Evolutionary conservation across 2,797 vertebrate species (phyloP), one percentile per base, ranked within the genome.

Genomic region (Erethizon dorsatum): DNA sequence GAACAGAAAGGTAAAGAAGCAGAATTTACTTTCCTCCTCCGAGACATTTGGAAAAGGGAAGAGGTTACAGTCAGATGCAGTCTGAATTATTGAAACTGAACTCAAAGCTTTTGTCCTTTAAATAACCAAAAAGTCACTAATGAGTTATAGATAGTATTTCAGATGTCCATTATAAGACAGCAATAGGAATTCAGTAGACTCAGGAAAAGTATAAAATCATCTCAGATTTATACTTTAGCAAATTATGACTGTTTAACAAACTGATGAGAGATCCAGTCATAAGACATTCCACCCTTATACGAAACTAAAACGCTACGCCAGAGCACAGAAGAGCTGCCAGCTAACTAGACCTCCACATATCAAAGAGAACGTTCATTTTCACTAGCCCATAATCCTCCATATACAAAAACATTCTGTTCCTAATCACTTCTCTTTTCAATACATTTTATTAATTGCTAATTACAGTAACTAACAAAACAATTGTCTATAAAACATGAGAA

Each of bases 361-460:
- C 77, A 83, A 96, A 94, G 22, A 67, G 73, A 96, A 86, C 56
- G 47, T 24, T 52, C 57, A 79, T 41, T 22, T 69, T 80, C 71
- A 20, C 6, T 83, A 69, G 6, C 78, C 52, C n/a, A 26, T 79
- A 92, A 90, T 47, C 73, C 56, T 65, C 54, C 88, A 78, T 2
- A 84, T 33, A 77, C 5, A 78, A 94, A 82, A 89, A 17, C 9
- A 86, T 88, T 79, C 41, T 65, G 13, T n/a, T 79, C 33, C 28
- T 52, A 78, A 80, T 26, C 22, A 77, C 17, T 45, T 90, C 11
- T 61, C 24, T 84, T 92, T 78, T 71, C 20, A 85, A 3, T 47
- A 94, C 37, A 11, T 87, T 88, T 86, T 71, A 61, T 78, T 83
- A 90, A 96, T 18, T 75, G 22, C 45, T 59, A 61, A 50, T 87